Conservation (phyloP, 2,113 vertebrate genomes). For the Cettia cetti region DNA sequence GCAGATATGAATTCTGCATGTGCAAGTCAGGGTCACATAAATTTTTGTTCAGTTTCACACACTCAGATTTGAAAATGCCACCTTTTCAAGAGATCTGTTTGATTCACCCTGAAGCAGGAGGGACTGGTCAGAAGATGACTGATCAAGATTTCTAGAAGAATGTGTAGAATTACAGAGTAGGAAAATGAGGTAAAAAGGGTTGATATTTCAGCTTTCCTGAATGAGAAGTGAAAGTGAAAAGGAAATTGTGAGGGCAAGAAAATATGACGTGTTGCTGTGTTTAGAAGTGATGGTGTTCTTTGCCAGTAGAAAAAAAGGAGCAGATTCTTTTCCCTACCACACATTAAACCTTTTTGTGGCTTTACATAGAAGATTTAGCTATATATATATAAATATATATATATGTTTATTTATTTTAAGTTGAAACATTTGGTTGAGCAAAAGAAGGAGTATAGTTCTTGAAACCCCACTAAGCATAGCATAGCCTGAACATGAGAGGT, state of each 20-base stretch:
- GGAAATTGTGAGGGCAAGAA: background rate
- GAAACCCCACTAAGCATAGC: background rate
- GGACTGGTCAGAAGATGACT: background rate
- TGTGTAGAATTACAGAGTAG: rapidly evolving
- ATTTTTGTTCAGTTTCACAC: background rate
- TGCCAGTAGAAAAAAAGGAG: background rate
- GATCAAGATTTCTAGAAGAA: background rate
- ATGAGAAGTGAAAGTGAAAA: constrained; percentile 20
- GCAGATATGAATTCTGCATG: background rate
- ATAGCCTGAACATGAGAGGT: background rate
- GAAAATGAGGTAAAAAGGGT: background rate
- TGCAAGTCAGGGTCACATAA: background rate
- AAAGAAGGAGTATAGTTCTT: background rate
- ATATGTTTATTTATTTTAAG: background rate
- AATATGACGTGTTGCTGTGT: rapidly evolving
- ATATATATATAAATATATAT: background rate
- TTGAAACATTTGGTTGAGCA: background rate
- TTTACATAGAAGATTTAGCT: background rate
- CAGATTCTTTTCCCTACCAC: background rate
- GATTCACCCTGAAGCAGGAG: background rate
- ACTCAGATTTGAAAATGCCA: background rate
- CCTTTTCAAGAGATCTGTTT: background rate
- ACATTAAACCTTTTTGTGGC: background rate
- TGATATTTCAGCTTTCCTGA: background rate
- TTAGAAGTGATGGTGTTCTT: background rate